Evolutionary conservation across 2,888 invertebrate species (phyloP), one percentile per base, ranked within the genome.

Genomic region (Pheosia tremula): DNA sequence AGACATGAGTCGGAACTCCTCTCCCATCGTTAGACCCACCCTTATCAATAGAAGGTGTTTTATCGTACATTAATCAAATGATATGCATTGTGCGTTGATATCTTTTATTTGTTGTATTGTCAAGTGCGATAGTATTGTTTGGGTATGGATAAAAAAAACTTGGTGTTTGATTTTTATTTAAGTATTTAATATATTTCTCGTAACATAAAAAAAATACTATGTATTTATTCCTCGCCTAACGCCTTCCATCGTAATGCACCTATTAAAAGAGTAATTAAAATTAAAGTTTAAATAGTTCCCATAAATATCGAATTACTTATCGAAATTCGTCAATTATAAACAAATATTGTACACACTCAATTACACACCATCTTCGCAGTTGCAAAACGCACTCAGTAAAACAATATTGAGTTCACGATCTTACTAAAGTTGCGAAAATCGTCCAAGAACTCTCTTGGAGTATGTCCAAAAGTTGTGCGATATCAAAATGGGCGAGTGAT

Each of bases 401-500:
- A 50, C 43, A 49, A 60, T 56, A 24, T 50, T 55, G 63, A 65
- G 66, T 77, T 69, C 70, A 68, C 63, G 63, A 69, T 67, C 64
- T 65, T 67, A 59, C 70, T 80, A 80, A 67, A 71, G 72, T 73
- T 81, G 81, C 80, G 81, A 83, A 80, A 80, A 80, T 24, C 75
- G 67, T 62, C 63, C 61, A 71, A 68, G 74, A 69, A 74, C 69
- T 64, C 69, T 64, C 63, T 82, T 81, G 79, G 79, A 78, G 56
- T 63, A 56, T 60, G 53, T 73, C 78, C 78, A 79, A 80, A 79
- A 73, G 70, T 67, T 73, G 72, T 68, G 72, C 69, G 63, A 71
- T 70, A 79, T 77, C 79, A 78, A 80, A 85, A 81, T 78, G 73
- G 78, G 74, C 69, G 75, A 56, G 72, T 80, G 80, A 86, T 86